Base-by-base conservation (phyloP, 2,797 vertebrate genomes). In the Hephaestus fuliginosus region DNA sequence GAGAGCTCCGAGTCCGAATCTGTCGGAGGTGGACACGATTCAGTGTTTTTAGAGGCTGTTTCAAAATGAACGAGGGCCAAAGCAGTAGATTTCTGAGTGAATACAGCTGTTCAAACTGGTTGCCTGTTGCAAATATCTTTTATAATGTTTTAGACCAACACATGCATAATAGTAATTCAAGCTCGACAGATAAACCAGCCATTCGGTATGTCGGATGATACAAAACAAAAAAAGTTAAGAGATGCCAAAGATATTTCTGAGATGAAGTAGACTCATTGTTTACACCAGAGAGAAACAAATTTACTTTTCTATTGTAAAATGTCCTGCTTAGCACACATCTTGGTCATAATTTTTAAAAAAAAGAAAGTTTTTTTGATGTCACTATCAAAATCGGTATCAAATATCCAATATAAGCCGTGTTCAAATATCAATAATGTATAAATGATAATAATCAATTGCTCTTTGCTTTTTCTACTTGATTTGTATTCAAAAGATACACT, bases 1-100 rank as follows among this genome's bases (percentile, higher is more conserved):
- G 97, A 98, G 90, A 90, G 88, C 91, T 97, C 97, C 0, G 98
- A 98, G 90, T 96, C 97, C 0, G 98, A 98, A 89, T 97, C 98
- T 99, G 94, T 82, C 25, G 20, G 68, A 57, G 55, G 86, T 73
- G 74, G 88, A 79, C 84, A 88, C 1, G 18, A 28, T 41, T 72
- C 25, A 62, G 15, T 11, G 22, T 22, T 68, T 63, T 78, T 8
- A 48, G 28, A 63, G 18, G 33, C 7, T 2, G 5, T 48, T 52
- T 55, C 15, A 22, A 36, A 53, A 44, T 20, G 25, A 65, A 22
- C 12, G 28, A 52, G 11, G 28, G 33, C 1, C 25, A 22, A 49
- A 30, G 2, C 18, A 2, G 20, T 8, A 12, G 0, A 43, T 13
- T 18, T 41, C 4, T 12, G 5, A 66, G n/a, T 14, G 4, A 63